Conservation (phyloP, 1,140 invertebrate genomes). For the Lepidurus packardi region DNA sequence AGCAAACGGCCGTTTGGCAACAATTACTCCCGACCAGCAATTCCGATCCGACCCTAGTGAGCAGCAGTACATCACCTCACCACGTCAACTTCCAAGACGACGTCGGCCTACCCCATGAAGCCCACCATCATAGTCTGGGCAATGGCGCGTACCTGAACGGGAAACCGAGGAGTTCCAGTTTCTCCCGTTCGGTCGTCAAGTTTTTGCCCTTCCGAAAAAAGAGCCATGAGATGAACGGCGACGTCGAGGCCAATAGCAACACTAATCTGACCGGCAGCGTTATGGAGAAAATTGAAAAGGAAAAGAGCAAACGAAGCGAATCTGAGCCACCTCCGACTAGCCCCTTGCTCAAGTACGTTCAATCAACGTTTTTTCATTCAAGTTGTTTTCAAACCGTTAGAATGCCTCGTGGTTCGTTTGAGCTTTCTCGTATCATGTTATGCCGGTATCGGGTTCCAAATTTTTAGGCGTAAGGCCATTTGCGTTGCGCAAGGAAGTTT, state of each 20-base stretch:
- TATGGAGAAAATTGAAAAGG: neutral
- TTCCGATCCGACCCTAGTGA: neutral
- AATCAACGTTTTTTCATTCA: neutral
- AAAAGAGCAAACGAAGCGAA: neutral
- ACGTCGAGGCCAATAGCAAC: neutral
- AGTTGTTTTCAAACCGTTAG: too few relatives aligned
- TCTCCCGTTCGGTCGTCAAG: neutral
- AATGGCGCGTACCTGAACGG: neutral
- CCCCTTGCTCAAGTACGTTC: conserved; percentile 10
- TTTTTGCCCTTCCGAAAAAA: conserved; percentile 5
- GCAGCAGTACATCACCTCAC: neutral
- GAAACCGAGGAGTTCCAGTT: conserved; percentile 1
- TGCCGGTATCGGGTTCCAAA: too few relatives aligned
- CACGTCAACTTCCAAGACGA: neutral
- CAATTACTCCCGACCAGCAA: neutral
- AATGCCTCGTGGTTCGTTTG: neutral
- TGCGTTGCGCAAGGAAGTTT: too few relatives aligned
- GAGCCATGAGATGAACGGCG: conserved; percentile 7
- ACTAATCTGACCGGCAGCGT: neutral
- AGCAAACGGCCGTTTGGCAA: conserved; percentile 3
- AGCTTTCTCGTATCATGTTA: neutral
- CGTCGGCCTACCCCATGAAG: neutral
- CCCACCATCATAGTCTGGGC: neutral
- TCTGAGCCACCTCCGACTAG: neutral
- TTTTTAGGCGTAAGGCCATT: too few relatives aligned